Conservation (phyloP, 2,888 invertebrate genomes). For the Muscina levida region DNA sequence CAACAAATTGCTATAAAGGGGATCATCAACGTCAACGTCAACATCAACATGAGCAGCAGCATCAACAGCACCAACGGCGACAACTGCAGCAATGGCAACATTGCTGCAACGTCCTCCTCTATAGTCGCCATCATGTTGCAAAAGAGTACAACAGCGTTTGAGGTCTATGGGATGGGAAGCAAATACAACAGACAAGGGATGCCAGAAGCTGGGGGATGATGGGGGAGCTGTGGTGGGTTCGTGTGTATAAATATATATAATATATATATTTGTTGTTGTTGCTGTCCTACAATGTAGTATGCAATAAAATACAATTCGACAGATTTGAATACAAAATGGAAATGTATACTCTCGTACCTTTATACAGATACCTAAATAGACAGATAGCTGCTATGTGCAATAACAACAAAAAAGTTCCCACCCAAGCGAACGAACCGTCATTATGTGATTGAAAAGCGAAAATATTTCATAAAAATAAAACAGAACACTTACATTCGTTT, state of each 20-base stretch:
- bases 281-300: not conserved
- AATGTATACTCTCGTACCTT: not conserved
- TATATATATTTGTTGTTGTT: not conserved
- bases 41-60: not conserved
- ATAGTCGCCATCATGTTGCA: constrained; percentile 8
- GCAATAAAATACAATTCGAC: constrained; percentile 11
- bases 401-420: not conserved
- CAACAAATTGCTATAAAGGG: constrained; percentile 55
- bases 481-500: constrained; percentile 6
- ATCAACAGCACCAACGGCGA: not conserved
- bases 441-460: constrained; percentile 21
- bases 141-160: not conserved
- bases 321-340: not conserved
- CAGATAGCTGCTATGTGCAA: no score
- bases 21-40: constrained; percentile 21
- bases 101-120: not conserved
- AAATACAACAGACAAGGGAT: not conserved
- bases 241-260: no score
- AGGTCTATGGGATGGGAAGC: not conserved
- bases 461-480: constrained; percentile 25
- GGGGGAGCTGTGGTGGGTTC: no score
- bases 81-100: constrained; percentile 10
- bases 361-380: not conserved
- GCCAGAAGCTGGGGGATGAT: no score
- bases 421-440: not conserved